A percentile compares a stretch with the other conserved stretches of the same genome.
phyloP scores from a whole-genome alignment of 2,797 vertebrate species.

The Enteromius thamalakanensis region DNA sequence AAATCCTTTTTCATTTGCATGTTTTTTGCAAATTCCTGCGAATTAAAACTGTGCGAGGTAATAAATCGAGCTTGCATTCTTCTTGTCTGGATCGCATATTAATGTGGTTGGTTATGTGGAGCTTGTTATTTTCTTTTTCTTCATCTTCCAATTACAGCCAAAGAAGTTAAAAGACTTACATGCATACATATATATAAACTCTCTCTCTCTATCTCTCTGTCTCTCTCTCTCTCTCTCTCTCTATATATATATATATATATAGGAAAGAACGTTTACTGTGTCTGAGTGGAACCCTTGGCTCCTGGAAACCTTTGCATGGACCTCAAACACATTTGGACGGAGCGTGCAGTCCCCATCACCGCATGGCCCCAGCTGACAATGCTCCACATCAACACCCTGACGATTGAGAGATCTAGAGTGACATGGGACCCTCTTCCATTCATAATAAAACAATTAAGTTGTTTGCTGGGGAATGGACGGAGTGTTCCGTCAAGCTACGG shows the following conservation, averaged over 20 bases:
- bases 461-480: constrained; percentile 58
- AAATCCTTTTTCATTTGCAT: constrained; percentile 56
- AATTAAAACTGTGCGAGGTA: constrained; percentile 46
- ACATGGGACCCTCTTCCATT: constrained; percentile 34
- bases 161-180: constrained; percentile 23
- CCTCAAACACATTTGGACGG: constrained; percentile 15
- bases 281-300: constrained; percentile 5
- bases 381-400: constrained; percentile 47
- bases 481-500: constrained; percentile 66
- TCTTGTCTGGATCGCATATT: constrained; percentile 51
- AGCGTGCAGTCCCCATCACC: constrained; percentile 21
- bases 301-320: constrained; percentile 9
- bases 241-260: constrained; percentile 1
- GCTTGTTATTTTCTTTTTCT: constrained; percentile 39
- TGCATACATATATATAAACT: neutral
- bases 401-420: constrained; percentile 45
- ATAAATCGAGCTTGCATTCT: constrained; percentile 44
- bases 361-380: constrained; percentile 18
- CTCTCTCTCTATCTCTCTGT: no score
- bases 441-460: constrained; percentile 68
- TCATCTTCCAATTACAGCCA: constrained; percentile 40
- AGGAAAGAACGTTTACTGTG: neutral
- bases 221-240: no score
- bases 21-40: constrained; percentile 44
- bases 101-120: constrained; percentile 44